These are phyloP conservation scores for Diprion similis DNA, from an alignment of 1,140 invertebrate species.

Conservation along the genomic window DNA sequence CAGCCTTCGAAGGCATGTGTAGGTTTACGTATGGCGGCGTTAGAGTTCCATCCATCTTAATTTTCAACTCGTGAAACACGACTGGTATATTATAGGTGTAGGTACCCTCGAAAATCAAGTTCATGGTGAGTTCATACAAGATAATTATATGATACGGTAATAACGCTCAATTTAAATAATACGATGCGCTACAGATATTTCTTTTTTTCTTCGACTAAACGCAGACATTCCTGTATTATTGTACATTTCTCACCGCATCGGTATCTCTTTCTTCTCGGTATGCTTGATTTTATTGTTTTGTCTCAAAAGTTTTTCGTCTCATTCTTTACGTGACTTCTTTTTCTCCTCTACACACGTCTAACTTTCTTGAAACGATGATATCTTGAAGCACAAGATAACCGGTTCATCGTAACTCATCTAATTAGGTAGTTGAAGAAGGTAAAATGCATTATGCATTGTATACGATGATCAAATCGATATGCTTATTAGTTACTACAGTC, in stretches of 20 bases:
- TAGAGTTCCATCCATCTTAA: neutral
- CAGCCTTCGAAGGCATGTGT: too few relatives aligned
- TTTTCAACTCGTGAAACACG: neutral
- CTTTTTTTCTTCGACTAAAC: neutral
- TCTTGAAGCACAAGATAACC: constrained; percentile 28
- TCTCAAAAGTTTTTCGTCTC: too few relatives aligned
- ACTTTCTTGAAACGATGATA: constrained; percentile 5
- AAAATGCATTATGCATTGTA: constrained; percentile 29
- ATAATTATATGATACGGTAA: constrained; percentile 40
- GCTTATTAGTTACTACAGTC: neutral
- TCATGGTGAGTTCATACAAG: constrained; percentile 27
- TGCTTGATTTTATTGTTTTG: too few relatives aligned
- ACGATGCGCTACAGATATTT: constrained; percentile 10
- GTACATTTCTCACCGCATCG: too few relatives aligned
- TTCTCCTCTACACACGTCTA: too few relatives aligned
- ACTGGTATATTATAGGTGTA: neutral
- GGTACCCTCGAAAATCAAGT: constrained; percentile 15
- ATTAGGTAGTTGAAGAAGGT: constrained; percentile 34
- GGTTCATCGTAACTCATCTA: constrained; percentile 31
- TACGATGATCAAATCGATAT: too few relatives aligned
- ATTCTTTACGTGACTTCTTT: too few relatives aligned
- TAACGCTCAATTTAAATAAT: constrained; percentile 36
- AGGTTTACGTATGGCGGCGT: neutral
- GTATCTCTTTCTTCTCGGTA: too few relatives aligned
- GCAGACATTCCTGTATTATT: neutral